Evolutionary conservation across 2,797 vertebrate species (phyloP).

Genomic region (Adrianichthys oophorus): DNA sequence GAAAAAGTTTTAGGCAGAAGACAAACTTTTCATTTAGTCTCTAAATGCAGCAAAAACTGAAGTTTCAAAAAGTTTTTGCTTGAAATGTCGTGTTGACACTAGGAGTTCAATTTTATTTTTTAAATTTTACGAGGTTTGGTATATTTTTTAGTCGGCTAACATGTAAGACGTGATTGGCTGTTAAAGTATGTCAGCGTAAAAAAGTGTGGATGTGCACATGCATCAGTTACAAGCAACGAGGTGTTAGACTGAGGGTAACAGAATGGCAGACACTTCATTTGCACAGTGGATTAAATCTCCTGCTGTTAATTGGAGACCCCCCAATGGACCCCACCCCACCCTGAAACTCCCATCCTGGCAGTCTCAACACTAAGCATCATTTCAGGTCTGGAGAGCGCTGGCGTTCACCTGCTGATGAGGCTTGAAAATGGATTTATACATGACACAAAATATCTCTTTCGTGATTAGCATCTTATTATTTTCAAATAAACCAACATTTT

Average conservation of each 20-base stretch:
- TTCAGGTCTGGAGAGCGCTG: constrained; percentile 12
- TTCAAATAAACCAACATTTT: background rate
- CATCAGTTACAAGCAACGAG: constrained; percentile 4
- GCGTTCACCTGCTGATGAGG: constrained; percentile 9
- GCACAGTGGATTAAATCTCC: constrained; percentile 18
- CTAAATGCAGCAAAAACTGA: too few species aligned
- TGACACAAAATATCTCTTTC: constrained; percentile 3
- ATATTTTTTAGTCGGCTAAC: too few species aligned
- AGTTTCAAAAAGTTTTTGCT: too few species aligned
- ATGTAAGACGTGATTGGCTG: background rate
- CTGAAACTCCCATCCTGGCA: background rate
- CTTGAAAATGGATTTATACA: constrained; percentile 15
- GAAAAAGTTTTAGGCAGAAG: too few species aligned
- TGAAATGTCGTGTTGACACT: too few species aligned
- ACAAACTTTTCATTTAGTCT: too few species aligned
- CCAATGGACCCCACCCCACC: background rate
- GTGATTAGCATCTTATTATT: too few species aligned
- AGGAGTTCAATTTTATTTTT: too few species aligned
- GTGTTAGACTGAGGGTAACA: constrained; percentile 16
- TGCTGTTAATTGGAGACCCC: constrained; percentile 35
- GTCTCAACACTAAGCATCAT: constrained; percentile 25
- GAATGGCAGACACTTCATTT: constrained; percentile 35
- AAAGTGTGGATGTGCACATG: background rate
- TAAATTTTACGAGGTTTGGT: too few species aligned
- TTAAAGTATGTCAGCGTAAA: background rate